Conservation (phyloP, 35 echinoderm and acorn worm species). For the Diadema setosum region DNA sequence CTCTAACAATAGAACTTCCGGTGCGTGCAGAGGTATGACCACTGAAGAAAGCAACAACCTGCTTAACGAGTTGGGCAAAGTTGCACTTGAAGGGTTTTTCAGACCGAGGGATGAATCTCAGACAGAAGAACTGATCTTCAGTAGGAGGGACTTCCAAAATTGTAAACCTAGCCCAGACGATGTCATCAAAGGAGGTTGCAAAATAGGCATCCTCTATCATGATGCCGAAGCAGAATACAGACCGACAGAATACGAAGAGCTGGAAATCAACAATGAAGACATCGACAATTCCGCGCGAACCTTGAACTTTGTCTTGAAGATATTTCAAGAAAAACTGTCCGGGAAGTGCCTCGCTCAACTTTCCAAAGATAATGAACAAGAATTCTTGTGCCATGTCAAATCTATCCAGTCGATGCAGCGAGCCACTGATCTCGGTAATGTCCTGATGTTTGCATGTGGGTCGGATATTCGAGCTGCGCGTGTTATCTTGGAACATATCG, state of each 20-base stretch:
- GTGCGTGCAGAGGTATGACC: not conserved
- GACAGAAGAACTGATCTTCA: slow-evolving; percentile 49
- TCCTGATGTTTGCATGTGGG: slow-evolving; percentile 31
- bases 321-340: slow-evolving; percentile 42
- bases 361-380: not conserved
- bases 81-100: slow-evolving; percentile 7
- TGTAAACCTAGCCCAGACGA: not conserved
- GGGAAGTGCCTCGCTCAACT: slow-evolving; percentile 32
- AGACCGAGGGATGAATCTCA: not conserved
- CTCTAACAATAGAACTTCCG: not conserved
- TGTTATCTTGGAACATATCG: not conserved
- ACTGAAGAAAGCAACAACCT: not conserved
- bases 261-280: not conserved
- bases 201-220: not conserved
- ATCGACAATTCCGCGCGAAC: not conserved
- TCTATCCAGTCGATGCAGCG: slow-evolving; percentile 4
- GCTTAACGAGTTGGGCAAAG: slow-evolving; percentile 13
- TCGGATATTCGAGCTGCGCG: not conserved
- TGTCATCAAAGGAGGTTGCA: not conserved
- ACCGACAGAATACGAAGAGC: not conserved
- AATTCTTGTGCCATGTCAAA: not conserved
- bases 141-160: not conserved
- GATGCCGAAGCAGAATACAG: not conserved
- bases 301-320: slow-evolving; percentile 33
- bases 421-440: slow-evolving; percentile 7